Percentiles rank a stretch among this genome's conserved stretches.
phyloP scores from a whole-genome alignment of 2,797 vertebrate genomes.

The Clarias fuscus region DNA sequence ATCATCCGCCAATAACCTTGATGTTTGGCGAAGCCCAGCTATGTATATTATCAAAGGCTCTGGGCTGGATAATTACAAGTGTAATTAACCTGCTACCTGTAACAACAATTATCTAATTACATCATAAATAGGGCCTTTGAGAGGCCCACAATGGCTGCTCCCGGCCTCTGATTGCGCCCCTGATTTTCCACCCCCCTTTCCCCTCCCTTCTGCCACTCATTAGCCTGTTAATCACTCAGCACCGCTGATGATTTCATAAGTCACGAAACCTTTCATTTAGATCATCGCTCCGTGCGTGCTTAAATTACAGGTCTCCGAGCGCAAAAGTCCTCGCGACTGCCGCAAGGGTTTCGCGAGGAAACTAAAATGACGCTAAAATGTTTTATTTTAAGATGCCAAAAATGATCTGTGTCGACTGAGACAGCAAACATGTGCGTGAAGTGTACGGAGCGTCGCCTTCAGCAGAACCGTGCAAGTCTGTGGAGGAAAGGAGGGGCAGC shows the following conservation, averaged over 20 bases:
- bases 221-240: constrained; percentile 62
- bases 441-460: not conserved
- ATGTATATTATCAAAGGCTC: constrained; percentile 64
- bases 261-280: constrained; percentile 56
- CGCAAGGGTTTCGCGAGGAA: not conserved
- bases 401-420: not conserved
- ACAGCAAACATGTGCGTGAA: not conserved
- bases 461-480: constrained; percentile 14
- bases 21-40: constrained; percentile 57
- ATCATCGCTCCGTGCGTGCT: constrained; percentile 3
- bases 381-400: constrained; percentile 38
- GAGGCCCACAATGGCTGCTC: constrained; percentile 54
- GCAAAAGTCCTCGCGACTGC: constrained; percentile 15
- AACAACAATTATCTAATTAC: constrained; percentile 73
- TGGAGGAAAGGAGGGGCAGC: constrained; percentile 23
- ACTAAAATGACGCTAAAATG: constrained; percentile 12
- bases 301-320: constrained; percentile 19
- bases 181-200: constrained; percentile 45
- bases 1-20: constrained; percentile 62
- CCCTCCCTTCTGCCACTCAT: constrained; percentile 54
- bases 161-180: constrained; percentile 49
- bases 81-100: constrained; percentile 71
- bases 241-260: constrained; percentile 63
- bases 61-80: constrained; percentile 62
- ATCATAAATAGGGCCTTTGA: constrained; percentile 63